Conservation (phyloP, 2,113 vertebrate species). For the Ranitomeya imitator region DNA sequence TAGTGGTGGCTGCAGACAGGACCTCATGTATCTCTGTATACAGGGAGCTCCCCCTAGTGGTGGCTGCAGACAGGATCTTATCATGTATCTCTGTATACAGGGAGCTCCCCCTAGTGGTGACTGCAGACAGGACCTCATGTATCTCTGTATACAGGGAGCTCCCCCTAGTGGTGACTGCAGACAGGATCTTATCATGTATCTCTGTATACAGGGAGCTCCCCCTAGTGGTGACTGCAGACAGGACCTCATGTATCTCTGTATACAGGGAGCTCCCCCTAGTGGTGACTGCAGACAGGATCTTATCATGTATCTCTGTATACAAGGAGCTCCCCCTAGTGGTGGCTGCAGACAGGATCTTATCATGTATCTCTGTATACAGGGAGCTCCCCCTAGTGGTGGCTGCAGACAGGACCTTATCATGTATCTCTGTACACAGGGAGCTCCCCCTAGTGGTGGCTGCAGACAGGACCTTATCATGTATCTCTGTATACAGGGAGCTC, state of each 20-base stretch:
- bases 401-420: background rate
- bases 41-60: background rate
- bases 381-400: background rate
- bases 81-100: background rate
- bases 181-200: background rate
- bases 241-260: background rate
- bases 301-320: background rate
- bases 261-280: background rate
- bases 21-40: background rate
- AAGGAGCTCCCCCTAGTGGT: background rate
- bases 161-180: background rate
- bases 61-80: background rate
- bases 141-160: background rate
- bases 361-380: background rate
- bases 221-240: background rate
- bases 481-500: background rate
- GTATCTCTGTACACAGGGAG: background rate
- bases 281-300: background rate
- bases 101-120: background rate
- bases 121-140: background rate
- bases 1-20: background rate
- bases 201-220: background rate
- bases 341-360: background rate
- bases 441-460: background rate
- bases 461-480: too few species aligned